These are phyloP conservation scores for Erinaceus europaeus DNA, from an alignment of 2,113 vertebrate species.

Conservation along the genomic window DNA sequence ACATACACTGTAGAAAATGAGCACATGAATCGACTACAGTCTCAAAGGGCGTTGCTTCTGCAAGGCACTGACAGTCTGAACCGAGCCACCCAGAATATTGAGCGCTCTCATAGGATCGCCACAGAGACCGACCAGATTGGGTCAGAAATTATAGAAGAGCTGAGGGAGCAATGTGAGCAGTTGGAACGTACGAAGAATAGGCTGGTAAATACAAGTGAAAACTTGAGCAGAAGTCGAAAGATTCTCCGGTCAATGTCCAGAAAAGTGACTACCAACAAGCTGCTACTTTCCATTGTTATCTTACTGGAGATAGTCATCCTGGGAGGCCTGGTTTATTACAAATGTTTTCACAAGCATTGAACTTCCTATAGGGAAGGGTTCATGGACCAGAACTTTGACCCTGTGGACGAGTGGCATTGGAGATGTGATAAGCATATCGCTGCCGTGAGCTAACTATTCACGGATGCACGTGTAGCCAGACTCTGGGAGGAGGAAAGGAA, in stretches of 20 bases:
- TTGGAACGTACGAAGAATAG: constrained; percentile 91
- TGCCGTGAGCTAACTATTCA: constrained; percentile 56
- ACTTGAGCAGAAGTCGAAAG: constrained; percentile 94
- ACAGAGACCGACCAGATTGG: constrained; percentile 93
- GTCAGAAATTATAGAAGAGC: constrained; percentile 94
- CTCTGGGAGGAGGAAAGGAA: constrained; percentile 55
- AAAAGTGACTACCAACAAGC: constrained; percentile 93
- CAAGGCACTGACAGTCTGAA: constrained; percentile 93
- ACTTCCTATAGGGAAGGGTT: background rate
- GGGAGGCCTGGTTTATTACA: constrained; percentile 93
- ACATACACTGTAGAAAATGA: constrained; percentile 89
- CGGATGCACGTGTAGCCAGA: constrained; percentile 52
- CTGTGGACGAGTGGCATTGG: background rate
- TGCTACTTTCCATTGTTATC: constrained; percentile 92
- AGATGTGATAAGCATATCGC: background rate
- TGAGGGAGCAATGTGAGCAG: constrained; percentile 95
- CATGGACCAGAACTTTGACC: constrained; percentile 34
- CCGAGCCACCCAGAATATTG: constrained; percentile 91
- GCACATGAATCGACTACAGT: constrained; percentile 87
- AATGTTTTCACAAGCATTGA: constrained; percentile 88
- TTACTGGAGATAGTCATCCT: constrained; percentile 93
- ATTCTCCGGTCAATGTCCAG: constrained; percentile 94
- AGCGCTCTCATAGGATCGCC: constrained; percentile 92
- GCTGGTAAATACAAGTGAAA: constrained; percentile 94
- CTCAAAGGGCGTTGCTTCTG: constrained; percentile 92